These are phyloP conservation scores for Botia kubotai DNA, from an alignment of 2,797 vertebrate species.

Conservation along the genomic window DNA sequence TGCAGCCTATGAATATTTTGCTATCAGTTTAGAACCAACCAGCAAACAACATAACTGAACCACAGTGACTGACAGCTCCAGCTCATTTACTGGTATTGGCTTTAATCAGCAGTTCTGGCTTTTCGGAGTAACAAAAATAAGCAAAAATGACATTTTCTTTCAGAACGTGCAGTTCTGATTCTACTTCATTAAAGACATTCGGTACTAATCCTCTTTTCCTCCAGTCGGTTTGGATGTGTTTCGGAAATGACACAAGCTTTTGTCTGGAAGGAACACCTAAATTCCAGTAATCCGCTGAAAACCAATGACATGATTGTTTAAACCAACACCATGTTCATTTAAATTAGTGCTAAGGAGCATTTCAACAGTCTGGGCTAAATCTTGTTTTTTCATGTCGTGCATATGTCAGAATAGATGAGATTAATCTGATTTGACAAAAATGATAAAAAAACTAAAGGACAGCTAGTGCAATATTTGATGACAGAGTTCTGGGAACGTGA, in stretches of 20 bases:
- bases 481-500: conserved; percentile 26
- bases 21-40: not conserved
- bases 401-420: conserved; percentile 30
- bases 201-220: not conserved
- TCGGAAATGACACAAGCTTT: not conserved
- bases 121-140: conserved; percentile 6
- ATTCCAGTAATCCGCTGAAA: conserved; percentile 9
- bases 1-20: not conserved
- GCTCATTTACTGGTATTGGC: not conserved
- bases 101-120: conserved; percentile 4
- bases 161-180: not conserved
- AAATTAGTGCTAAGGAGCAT: conserved; percentile 10
- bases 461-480: conserved; percentile 29
- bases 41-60: not conserved
- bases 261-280: conserved; percentile 16
- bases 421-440: conserved; percentile 32
- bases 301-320: conserved; percentile 30
- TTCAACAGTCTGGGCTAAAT: conserved; percentile 20
- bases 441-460: not conserved
- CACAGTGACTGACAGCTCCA: not conserved
- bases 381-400: conserved; percentile 6
- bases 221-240: not conserved
- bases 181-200: conserved; percentile 31
- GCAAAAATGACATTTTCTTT: conserved; percentile 14
- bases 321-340: conserved; percentile 17